phyloP scores from a whole-genome alignment of 2,888 invertebrate genomes.

The Brachynemurus nebulosus region DNA sequence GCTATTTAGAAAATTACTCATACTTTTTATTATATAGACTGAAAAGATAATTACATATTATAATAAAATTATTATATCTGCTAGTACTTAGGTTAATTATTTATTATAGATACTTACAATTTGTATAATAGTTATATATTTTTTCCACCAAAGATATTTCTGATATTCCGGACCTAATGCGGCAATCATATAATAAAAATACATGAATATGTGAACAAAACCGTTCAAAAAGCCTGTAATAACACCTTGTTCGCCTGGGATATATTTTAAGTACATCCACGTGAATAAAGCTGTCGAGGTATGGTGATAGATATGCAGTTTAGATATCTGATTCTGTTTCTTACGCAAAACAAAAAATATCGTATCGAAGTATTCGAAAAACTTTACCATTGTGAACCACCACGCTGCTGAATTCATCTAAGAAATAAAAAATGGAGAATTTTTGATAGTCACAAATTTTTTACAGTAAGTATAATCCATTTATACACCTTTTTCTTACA shows the following conservation, averaged over 20 bases:
- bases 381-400: background rate
- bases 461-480: too few species aligned
- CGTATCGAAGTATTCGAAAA: slow-evolving; percentile 27
- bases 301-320: slow-evolving; percentile 69
- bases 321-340: slow-evolving; percentile 61
- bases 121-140: slow-evolving; percentile 66
- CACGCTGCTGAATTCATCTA: background rate
- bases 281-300: slow-evolving; percentile 54
- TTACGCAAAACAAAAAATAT: slow-evolving; percentile 76
- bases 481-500: too few species aligned
- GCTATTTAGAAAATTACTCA: too few species aligned
- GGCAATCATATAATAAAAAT: slow-evolving; percentile 68
- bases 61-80: too few species aligned
- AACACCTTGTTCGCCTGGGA: slow-evolving; percentile 68
- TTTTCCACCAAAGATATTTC: slow-evolving; percentile 82
- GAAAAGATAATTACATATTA: too few species aligned
- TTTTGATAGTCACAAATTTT: background rate
- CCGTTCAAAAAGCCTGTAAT: slow-evolving; percentile 68
- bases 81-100: too few species aligned
- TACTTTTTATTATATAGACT: too few species aligned
- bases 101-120: slow-evolving; percentile 38
- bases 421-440: background rate
- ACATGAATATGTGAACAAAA: slow-evolving; percentile 77
- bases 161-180: slow-evolving; percentile 69
- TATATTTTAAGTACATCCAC: slow-evolving; percentile 56